Conservation (phyloP, 2,797 vertebrate genomes). For the Thamnophis elegans region DNA sequence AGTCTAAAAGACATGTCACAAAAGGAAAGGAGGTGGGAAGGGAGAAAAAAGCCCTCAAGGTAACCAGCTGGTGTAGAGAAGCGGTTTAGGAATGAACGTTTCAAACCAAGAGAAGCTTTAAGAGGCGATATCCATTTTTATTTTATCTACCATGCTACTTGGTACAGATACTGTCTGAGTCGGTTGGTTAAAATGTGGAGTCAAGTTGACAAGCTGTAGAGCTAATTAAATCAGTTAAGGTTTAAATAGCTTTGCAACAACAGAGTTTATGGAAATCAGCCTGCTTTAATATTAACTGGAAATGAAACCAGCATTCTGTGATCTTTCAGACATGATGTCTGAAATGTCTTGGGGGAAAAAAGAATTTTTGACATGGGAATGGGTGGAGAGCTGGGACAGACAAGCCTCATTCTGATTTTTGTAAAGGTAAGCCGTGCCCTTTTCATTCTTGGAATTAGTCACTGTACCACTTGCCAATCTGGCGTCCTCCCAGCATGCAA, state of each 20-base stretch:
- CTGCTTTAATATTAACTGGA: not conserved
- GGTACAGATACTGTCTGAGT: not conserved
- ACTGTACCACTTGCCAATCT: not conserved
- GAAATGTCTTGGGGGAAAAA: too few relatives aligned
- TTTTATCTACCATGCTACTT: not conserved
- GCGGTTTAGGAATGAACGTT: not conserved
- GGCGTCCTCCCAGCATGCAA: not conserved
- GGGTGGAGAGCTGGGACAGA: not conserved
- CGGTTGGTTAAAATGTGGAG: not conserved
- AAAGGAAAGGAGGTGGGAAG: not conserved
- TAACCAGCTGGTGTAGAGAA: not conserved
- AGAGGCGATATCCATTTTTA: not conserved
- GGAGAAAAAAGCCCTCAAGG: not conserved
- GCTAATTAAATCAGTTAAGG: not conserved
- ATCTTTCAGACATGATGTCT: not conserved
- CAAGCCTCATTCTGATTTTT: not conserved
- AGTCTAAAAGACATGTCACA: not conserved
- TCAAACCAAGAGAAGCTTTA: not conserved
- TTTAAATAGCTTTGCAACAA: not conserved
- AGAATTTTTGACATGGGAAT: not conserved
- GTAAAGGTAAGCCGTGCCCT: not conserved
- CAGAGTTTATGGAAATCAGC: not conserved
- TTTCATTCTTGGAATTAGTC: not conserved
- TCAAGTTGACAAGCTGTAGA: not conserved
- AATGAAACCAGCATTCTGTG: not conserved